A percentile compares a stretch with the other conserved stretches of the same genome.
phyloP scores from a whole-genome alignment of 2,888 invertebrate genomes.

The Omphaloscelis lunosa region DNA sequence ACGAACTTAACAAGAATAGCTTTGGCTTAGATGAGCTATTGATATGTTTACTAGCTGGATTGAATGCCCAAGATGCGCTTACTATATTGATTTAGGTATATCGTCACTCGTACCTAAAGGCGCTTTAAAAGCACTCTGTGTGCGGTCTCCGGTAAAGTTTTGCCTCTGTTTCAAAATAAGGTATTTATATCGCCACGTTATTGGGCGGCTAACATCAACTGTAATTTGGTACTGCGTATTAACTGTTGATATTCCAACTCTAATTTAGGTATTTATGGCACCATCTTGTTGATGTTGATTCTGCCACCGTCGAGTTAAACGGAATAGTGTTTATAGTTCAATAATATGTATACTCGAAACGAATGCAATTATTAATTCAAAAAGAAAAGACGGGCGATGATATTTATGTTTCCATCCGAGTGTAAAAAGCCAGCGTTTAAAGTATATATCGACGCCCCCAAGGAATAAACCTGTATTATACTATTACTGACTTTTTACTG shows the following conservation, averaged over 20 bases:
- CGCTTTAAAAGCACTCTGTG: background rate
- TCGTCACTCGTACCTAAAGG: background rate
- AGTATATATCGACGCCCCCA: too few species aligned
- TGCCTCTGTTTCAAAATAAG: conserved; percentile 12
- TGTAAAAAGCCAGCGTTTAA: too few species aligned
- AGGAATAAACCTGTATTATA: too few species aligned
- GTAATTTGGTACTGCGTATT: background rate
- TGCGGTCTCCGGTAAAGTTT: background rate
- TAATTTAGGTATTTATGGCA: conserved; percentile 8
- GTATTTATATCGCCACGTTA: background rate
- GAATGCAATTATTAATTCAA: too few species aligned
- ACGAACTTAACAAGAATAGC: background rate
- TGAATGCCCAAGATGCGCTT: background rate
- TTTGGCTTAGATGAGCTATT: background rate
- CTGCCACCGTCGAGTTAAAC: background rate
- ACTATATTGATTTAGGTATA: background rate
- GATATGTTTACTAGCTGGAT: background rate
- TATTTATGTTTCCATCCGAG: too few species aligned
- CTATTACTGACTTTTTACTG: too few species aligned
- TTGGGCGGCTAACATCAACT: background rate
- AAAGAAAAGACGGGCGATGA: too few species aligned
- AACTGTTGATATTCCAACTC: background rate
- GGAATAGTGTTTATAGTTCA: too few species aligned
- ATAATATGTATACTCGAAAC: too few species aligned
- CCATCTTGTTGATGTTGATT: background rate